Percentiles rank a stretch among this genome's conserved stretches.
These are phyloP conservation scores for Trematomus loennbergii DNA, from an alignment of 2,113 vertebrate genomes.

Conservation along the genomic window DNA sequence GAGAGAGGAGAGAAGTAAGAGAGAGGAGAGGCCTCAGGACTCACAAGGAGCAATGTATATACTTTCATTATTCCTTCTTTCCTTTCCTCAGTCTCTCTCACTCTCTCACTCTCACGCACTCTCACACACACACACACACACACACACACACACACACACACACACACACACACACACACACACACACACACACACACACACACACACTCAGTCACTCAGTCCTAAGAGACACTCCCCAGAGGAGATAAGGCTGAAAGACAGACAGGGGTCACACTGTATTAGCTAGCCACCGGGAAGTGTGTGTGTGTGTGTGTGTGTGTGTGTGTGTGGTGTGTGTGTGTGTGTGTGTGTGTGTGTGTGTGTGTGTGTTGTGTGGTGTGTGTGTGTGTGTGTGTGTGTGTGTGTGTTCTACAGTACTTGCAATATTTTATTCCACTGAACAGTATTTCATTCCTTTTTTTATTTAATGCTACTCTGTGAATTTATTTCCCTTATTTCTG, in stretches of 20 bases:
- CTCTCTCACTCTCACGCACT: no score
- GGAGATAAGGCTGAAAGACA: conserved; percentile 65
- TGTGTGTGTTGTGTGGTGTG: no score
- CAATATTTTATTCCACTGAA: no score
- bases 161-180: no score
- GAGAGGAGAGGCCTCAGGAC: conserved; percentile 41
- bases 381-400: no score
- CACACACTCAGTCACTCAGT: conserved; percentile 24
- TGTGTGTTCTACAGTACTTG: no score
- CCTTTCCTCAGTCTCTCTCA: conserved; percentile 17
- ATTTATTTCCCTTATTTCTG: no score
- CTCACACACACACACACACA: no score
- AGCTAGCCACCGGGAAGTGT: conserved; percentile 28
- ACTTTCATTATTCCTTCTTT: conserved; percentile 27
- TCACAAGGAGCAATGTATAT: conserved; percentile 38
- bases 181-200: background rate
- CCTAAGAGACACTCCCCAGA: conserved; percentile 47
- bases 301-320: conserved; percentile 38
- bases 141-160: no score
- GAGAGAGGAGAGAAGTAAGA: conserved; percentile 20
- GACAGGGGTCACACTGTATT: conserved; percentile 69
- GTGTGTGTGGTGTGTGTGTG: conserved; percentile 7
- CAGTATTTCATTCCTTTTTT: no score
- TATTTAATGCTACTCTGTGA: no score
- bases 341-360: no score